phyloP scores from a whole-genome alignment of 2,797 vertebrate species.

The Dipus sagitta region DNA sequence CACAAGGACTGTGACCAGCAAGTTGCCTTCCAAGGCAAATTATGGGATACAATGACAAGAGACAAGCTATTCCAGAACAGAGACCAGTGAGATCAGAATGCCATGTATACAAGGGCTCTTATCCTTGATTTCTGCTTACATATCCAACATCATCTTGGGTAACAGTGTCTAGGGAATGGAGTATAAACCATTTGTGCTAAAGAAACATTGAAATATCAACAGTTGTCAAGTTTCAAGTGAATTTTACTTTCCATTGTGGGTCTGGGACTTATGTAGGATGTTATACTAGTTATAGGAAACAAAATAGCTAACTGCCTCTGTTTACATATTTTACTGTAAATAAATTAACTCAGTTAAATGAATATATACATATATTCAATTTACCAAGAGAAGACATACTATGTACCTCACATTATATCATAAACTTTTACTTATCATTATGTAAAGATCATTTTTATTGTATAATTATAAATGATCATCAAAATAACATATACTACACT shows the following conservation, averaged over 20 bases:
- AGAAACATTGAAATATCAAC: neutral
- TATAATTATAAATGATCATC: constrained; percentile 15
- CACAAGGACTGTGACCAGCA: neutral
- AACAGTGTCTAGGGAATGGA: neutral
- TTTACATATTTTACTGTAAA: neutral
- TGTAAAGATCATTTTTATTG: neutral
- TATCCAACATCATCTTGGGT: neutral
- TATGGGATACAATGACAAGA: neutral
- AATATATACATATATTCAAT: neutral
- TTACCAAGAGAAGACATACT: neutral
- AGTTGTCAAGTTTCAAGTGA: neutral
- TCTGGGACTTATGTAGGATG: neutral
- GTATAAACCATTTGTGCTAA: neutral
- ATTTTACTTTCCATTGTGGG: neutral
- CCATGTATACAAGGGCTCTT: neutral
- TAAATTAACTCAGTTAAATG: constrained; percentile 9
- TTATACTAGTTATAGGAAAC: neutral
- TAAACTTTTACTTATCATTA: constrained; percentile 2
- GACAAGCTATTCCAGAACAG: neutral
- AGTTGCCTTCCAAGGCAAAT: neutral
- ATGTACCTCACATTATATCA: neutral
- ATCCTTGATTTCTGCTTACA: neutral
- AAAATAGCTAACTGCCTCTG: neutral
- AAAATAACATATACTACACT: neutral
- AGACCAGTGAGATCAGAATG: neutral